Percentiles rank a stretch among this genome's conserved stretches.
Conservation (phyloP, 2,113 vertebrate genomes). For the Zosterops pallidus region DNA sequence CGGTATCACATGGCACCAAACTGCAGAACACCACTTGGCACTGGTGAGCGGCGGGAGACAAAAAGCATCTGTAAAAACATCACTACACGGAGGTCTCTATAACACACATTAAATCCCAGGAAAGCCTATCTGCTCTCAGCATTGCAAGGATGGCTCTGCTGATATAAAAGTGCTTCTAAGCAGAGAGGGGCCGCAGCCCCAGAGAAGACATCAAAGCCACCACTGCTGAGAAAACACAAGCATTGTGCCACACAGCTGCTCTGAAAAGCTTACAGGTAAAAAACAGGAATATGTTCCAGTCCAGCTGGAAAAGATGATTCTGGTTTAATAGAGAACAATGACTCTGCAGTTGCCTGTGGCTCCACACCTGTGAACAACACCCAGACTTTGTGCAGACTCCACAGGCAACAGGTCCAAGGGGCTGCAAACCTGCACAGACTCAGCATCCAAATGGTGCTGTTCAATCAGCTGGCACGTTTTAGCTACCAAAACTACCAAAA, state of each 20-base stretch:
- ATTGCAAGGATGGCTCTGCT: background rate
- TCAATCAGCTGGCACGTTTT: background rate
- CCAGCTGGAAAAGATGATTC: background rate
- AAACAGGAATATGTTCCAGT: background rate
- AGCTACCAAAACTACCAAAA: background rate
- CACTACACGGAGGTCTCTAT: background rate
- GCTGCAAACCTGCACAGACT: background rate
- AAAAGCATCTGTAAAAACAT: conserved; percentile 21
- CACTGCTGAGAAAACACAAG: background rate
- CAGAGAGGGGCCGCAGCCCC: background rate
- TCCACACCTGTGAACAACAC: background rate
- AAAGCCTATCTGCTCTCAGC: background rate
- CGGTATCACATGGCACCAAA: background rate
- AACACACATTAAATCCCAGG: background rate
- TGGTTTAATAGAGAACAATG: background rate
- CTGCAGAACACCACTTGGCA: background rate
- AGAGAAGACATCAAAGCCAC: background rate
- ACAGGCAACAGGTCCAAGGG: background rate
- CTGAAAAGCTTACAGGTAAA: background rate
- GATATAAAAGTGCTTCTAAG: background rate
- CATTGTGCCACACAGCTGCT: fast-evolving
- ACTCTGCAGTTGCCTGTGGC: background rate
- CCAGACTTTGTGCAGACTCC: background rate
- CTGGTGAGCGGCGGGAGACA: background rate
- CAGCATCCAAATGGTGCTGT: background rate